phyloP scores from a whole-genome alignment of 2,888 invertebrate species.

The Griposia aprilina region DNA sequence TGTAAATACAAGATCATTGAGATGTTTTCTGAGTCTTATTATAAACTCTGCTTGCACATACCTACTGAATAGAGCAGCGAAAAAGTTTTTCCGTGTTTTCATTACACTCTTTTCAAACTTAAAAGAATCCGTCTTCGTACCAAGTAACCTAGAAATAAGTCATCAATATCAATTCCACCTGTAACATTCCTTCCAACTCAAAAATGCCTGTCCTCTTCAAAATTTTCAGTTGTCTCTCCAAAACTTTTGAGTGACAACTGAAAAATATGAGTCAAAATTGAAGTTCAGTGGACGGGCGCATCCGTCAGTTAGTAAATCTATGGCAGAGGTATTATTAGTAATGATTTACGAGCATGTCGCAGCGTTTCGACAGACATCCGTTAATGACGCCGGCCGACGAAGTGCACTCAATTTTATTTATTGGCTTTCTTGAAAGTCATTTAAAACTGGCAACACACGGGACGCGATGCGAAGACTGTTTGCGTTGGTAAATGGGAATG shows the following conservation, averaged over 20 bases:
- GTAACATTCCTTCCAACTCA: neutral
- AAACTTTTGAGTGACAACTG: constrained; percentile 43
- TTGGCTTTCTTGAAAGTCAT: constrained; percentile 74
- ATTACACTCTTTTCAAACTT: neutral
- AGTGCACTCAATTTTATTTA: constrained; percentile 81
- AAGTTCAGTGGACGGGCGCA: constrained; percentile 47
- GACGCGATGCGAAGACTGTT: constrained; percentile 15
- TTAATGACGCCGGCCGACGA: constrained; percentile 77
- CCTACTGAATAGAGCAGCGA: neutral
- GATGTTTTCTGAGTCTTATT: neutral
- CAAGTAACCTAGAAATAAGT: constrained; percentile 21
- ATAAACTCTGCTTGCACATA: neutral
- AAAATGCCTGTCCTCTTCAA: constrained; percentile 8
- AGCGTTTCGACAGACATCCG: constrained; percentile 75
- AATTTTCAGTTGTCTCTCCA: constrained; percentile 33
- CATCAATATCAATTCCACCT: constrained; percentile 48
- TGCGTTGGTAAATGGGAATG: neutral
- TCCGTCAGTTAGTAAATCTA: constrained; percentile 64
- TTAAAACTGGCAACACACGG: constrained; percentile 59
- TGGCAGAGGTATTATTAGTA: constrained; percentile 72
- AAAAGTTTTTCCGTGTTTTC: neutral
- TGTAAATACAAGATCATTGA: neutral
- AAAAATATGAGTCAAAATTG: constrained; percentile 45
- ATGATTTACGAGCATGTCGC: constrained; percentile 80
- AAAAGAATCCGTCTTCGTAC: constrained; percentile 1